Conservation (phyloP, 1,140 invertebrate genomes). For the Matsumurasca onukii region DNA sequence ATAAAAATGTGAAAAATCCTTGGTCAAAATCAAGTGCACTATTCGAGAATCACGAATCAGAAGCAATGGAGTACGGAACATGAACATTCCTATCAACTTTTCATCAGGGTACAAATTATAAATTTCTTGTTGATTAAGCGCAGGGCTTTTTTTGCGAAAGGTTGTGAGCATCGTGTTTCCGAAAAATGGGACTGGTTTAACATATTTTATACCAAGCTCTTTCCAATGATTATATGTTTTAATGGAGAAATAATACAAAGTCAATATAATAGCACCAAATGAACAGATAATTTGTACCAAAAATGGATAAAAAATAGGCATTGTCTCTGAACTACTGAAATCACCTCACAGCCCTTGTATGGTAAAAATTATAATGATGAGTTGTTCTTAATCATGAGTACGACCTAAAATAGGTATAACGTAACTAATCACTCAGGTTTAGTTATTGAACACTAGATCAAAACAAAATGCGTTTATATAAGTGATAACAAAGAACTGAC, state of each 20-base stretch:
- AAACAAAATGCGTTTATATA: too few relatives aligned
- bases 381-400: too few relatives aligned
- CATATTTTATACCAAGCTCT: constrained; percentile 34
- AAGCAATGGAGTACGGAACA: constrained; percentile 43
- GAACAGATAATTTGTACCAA: too few relatives aligned
- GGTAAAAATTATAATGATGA: too few relatives aligned
- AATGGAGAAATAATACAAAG: constrained; percentile 47
- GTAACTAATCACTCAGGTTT: too few relatives aligned
- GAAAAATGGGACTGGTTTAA: constrained; percentile 37
- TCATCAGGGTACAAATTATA: constrained; percentile 34
- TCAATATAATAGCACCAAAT: not conserved
- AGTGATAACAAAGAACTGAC: too few relatives aligned
- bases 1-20: constrained; percentile 52
- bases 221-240: constrained; percentile 52
- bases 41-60: constrained; percentile 50
- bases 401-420: too few relatives aligned
- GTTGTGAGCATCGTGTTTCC: constrained; percentile 32
- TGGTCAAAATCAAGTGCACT: constrained; percentile 52
- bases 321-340: too few relatives aligned
- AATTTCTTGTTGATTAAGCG: constrained; percentile 13
- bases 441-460: too few relatives aligned
- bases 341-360: too few relatives aligned
- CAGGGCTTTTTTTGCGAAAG: constrained; percentile 9
- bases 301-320: too few relatives aligned
- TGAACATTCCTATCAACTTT: constrained; percentile 36